Evolutionary conservation across 2,888 invertebrate genomes (phyloP).

Genomic region (Euproctis similis): DNA sequence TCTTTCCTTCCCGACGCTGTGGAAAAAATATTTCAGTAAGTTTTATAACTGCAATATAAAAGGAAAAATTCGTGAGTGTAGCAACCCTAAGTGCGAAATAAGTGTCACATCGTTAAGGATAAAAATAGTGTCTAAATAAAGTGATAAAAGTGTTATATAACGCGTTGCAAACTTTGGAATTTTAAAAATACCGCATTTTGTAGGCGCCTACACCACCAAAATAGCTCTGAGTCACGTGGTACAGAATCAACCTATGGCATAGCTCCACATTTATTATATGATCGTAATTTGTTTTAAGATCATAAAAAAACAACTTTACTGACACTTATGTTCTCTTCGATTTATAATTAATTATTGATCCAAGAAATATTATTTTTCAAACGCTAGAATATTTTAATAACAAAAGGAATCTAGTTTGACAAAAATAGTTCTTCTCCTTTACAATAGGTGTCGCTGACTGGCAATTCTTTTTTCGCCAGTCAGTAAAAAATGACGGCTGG

Average conservation of each 20-base stretch:
- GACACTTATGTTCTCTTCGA: slow-evolving; percentile 3
- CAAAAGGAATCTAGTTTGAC: slow-evolving; percentile 30
- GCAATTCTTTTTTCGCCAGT: slow-evolving; percentile 58
- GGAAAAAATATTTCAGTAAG: slow-evolving; percentile 70
- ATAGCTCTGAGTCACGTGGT: slow-evolving; percentile 72
- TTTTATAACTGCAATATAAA: slow-evolving; percentile 47
- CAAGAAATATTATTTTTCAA: slow-evolving; percentile 3
- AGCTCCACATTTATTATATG: slow-evolving; percentile 67
- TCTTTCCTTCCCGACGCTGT: slow-evolving; percentile 76
- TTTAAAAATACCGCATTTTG: slow-evolving; percentile 77
- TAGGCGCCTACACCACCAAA: slow-evolving; percentile 66
- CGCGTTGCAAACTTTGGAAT: slow-evolving; percentile 52
- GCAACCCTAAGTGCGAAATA: slow-evolving; percentile 46
- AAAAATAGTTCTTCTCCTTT: slow-evolving; percentile 28
- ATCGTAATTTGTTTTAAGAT: slow-evolving; percentile 35
- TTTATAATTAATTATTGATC: background rate
- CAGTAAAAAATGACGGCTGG: slow-evolving; percentile 73
- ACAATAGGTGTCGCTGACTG: slow-evolving; percentile 53
- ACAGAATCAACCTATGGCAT: slow-evolving; percentile 63
- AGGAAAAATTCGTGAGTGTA: slow-evolving; percentile 51
- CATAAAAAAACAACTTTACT: slow-evolving; percentile 8
- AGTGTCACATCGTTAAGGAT: slow-evolving; percentile 43
- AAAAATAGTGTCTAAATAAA: slow-evolving; percentile 49
- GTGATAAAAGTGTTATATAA: slow-evolving; percentile 72
- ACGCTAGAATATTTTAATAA: slow-evolving; percentile 8